Evolutionary conservation across 2,888 invertebrate species (phyloP), one percentile per base, ranked within the genome.

Genomic region (Therioaphis trifolii): DNA sequence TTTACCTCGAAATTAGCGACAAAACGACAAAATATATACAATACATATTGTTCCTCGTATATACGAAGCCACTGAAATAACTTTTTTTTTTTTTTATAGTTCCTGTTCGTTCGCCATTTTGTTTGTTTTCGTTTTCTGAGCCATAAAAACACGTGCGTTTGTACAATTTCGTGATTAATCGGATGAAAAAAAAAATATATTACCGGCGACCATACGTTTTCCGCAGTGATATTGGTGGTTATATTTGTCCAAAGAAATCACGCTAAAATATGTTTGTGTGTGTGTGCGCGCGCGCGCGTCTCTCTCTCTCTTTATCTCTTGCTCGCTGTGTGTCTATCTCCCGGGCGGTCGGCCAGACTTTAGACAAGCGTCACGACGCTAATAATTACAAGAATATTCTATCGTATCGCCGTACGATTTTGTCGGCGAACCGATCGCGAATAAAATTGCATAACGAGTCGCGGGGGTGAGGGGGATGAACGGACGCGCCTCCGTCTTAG

Each of bases 31-130:
- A 68, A 24, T 76, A 75, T 55, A 61, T n/a, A 78, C 40, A 80
- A 35, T 24, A n/a, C n/a, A 52, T 68, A 82, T 72, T 82, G 82
- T 82, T 82, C 82, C 82, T 82, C 61, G 52, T 82, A 72, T 74
- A 72, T 24, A 21, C 58, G 24, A 82, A 74, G 72, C 82, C 72
- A 74, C 82, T 49, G 21, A 52, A 66, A 52, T 80, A 61, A 24
- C 21, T 55, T 69, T 58, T 58, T 68, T 27, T 71, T 49, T 71
- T 61, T 72, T 52, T 49, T 63, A 82, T 72, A 82, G 82, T 82
- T 82, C 82, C 82, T 82, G 61, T 58, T 61, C 52, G n/a, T 58
- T 63, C 63, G 82, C 82, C 82, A 82, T 82, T 82, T 35, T 63
- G 77, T 63, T 76, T 76, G 40, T 79, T 79, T 66, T 77, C 18